Evolutionary conservation across 2,113 vertebrate genomes (phyloP).

Genomic region (Cavia aperea): DNA sequence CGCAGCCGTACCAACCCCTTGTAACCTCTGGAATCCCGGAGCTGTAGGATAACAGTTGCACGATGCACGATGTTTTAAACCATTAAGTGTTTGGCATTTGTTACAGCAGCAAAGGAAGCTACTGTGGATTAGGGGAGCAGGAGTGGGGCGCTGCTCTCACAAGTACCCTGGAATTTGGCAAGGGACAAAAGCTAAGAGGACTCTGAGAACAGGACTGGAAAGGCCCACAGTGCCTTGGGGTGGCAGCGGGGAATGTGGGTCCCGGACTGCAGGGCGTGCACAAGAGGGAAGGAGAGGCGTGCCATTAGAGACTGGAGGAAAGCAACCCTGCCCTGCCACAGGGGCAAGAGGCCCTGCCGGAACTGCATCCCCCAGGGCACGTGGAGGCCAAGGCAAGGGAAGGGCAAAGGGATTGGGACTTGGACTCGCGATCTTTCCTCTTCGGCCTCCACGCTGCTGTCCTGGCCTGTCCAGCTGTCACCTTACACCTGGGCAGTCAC

Average conservation of each 20-base stretch:
- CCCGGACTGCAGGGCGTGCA: not conserved
- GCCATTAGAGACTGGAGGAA: not conserved
- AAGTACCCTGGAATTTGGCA: not conserved
- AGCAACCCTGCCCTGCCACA: not conserved
- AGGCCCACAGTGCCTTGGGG: not conserved
- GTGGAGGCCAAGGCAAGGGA: not conserved
- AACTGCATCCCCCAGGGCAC: not conserved
- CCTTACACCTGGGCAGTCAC: not conserved
- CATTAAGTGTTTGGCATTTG: not conserved
- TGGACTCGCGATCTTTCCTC: no score
- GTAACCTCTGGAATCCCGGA: not conserved
- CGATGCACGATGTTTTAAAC: not conserved
- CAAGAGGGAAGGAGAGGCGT: not conserved
- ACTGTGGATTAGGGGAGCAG: not conserved
- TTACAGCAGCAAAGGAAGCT: not conserved
- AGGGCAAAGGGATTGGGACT: not conserved
- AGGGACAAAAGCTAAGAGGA: not conserved
- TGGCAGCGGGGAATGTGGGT: not conserved
- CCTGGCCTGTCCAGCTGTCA: not conserved
- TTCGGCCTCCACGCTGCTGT: not conserved
- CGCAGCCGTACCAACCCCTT: not conserved
- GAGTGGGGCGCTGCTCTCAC: not conserved
- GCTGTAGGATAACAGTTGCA: not conserved
- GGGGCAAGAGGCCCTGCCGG: not conserved
- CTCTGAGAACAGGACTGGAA: not conserved